phyloP scores from a whole-genome alignment of 2,113 vertebrate species.

The Aix galericulata region DNA sequence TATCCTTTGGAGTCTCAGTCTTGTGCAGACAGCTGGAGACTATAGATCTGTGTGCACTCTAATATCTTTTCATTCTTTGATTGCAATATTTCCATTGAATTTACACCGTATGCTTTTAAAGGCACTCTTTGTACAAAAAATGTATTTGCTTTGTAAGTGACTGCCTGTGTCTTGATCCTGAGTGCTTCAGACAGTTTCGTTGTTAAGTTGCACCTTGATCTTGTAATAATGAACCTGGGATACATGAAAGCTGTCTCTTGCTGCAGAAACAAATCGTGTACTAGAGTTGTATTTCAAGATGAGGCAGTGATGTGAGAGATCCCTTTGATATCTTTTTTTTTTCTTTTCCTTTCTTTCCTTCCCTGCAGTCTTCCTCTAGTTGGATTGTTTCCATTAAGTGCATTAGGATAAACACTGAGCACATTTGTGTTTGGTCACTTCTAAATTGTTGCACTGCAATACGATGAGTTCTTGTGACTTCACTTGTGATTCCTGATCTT shows the following conservation, averaged over 20 bases:
- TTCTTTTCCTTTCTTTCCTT: background rate
- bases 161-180: background rate
- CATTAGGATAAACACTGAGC: slow-evolving; percentile 15
- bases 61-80: background rate
- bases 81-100: background rate
- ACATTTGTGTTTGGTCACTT: background rate
- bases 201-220: slow-evolving; percentile 50
- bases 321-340: background rate
- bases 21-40: background rate
- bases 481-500: slow-evolving; percentile 11
- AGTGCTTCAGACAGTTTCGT: slow-evolving; percentile 10
- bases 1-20: background rate
- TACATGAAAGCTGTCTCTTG: slow-evolving; percentile 47
- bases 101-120: background rate
- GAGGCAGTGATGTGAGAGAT: background rate
- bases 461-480: background rate
- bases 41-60: background rate
- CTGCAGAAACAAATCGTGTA: background rate
- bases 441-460: background rate
- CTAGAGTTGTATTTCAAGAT: slow-evolving; percentile 27
- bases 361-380: background rate
- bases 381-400: slow-evolving; percentile 28
- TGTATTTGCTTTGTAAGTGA: slow-evolving; percentile 23
- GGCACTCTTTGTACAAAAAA: background rate
- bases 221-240: slow-evolving; percentile 37